Base-by-base conservation (phyloP, 2,113 vertebrate genomes). In the Ia io region DNA sequence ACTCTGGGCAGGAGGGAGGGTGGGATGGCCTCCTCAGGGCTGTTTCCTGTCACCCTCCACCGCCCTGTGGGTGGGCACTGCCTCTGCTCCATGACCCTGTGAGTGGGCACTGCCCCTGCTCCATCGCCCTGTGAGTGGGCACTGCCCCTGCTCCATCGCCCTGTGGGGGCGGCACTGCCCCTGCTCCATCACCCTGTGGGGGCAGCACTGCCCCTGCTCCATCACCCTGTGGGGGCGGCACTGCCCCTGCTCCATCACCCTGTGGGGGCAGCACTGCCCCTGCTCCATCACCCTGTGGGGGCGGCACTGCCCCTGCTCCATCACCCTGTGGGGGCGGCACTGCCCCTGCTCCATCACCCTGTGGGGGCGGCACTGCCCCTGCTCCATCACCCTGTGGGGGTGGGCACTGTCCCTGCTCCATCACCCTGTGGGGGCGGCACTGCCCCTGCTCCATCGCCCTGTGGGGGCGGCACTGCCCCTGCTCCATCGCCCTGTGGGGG, bases 41-140 rank as follows among this genome's bases (percentile, higher is more conserved):
- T 6, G 9, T 28, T 77, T 61, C 25, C 59, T 3, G 1, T 16
- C 6, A 40, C 25, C 37, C 6, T 47, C 49, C 9, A 9, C 42
- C 11, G 3, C 8, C 12, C 40, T 10, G 5, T 9, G 53, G 22
- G 42, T 0, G 56, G 59, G 37, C 4, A 0, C 2, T 12, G 37
- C 2, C 61, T 73, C 80, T 25, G 32, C 37, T 80, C 9, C 61
- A 63, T 5, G 1, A 0, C 28, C 61, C 25, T 63, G 25, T 56
- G 65, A 18, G 42, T 0, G 49, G 65, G 35, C 4, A 0, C 3
- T 12, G 42, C 1, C 61, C 78, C 79, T 25, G 28, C n/a, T 80
- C 18, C 59, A 61, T 1, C 59, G 4, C 11, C 59, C 10, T 61
- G 59, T 63, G 51, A 18, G 8, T 0, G 49, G 59, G 32, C 4